Evolutionary conservation across 1,140 invertebrate genomes (phyloP), one percentile per base, ranked within the genome.

Genomic region (Achatina immaculata): DNA sequence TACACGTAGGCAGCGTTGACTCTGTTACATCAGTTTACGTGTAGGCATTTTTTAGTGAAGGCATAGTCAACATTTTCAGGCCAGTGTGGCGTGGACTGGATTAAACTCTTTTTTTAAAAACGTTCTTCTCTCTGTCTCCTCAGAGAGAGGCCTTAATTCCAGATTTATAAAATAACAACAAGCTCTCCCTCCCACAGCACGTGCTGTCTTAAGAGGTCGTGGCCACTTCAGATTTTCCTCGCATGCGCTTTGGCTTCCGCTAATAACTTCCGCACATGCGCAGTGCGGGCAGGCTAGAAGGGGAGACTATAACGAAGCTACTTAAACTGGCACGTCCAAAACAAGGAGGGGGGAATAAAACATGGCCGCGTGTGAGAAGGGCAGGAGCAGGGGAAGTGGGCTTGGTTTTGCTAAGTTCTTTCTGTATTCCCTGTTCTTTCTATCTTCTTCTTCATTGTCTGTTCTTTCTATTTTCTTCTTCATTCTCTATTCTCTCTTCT

Each of bases 181-280:
- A 62, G 31, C 4, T 62, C 28, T 34, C 28, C 58, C 2, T 62
- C 4, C 48, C 28, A 7, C 16, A 62, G 58, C 58, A 62, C 58
- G 58, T 62, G 58, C 58, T 28, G 58, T n/a, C 58, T 62, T 62
- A 62, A 31, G 58, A 62, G 58, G 28, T 28, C 58, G n/a, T 62
- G 58, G 58, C 58, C 58, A 62, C 58, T 62, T 62, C 58, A 31
- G 58, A 62, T 62, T 62, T 62, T 62, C 28, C 58, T 11, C n/a
- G 58, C 58, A 62, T 62, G 58, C 58, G 58, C 58, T 62, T 28
- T 62, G 58, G 58, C 58, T 62, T 62, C 58, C 28, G 28, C 58
- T 62, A 62, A 62, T 62, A 62, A 62, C 58, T 62, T 62, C 58
- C 58, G 58, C 58, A 62, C 58, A 62, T 62, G 58, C 58, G 58